Conservation (phyloP, 2,113 vertebrate species). For the Cyprinodon variegatus region DNA sequence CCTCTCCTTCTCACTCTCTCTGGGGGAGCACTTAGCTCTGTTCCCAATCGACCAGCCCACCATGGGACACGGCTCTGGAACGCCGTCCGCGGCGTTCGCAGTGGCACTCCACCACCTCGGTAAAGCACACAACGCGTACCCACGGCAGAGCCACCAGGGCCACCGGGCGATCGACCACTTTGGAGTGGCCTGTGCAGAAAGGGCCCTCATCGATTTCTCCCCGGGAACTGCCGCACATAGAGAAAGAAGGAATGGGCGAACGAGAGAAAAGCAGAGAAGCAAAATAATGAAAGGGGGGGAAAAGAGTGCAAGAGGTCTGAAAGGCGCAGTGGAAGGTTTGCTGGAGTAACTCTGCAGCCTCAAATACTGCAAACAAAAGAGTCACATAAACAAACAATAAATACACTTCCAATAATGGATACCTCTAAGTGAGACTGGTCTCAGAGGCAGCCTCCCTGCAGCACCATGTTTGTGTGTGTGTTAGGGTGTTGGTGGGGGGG, state of each 20-base stretch:
- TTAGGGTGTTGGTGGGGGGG: background rate
- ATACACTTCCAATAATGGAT: constrained; percentile 73
- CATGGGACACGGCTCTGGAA: constrained; percentile 67
- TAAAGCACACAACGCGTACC: constrained; percentile 67
- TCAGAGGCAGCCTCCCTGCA: constrained; percentile 65
- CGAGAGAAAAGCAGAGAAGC: constrained; percentile 36
- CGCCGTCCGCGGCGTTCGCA: constrained; percentile 65
- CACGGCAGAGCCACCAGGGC: constrained; percentile 66
- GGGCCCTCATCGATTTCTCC: constrained; percentile 80
- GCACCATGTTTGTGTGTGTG: constrained; percentile 32
- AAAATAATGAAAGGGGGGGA: background rate
- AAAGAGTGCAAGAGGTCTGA: constrained; percentile 63
- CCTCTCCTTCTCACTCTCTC: constrained; percentile 65
- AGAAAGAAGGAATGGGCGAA: constrained; percentile 53
- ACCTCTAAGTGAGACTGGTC: constrained; percentile 68
- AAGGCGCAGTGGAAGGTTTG: constrained; percentile 64
- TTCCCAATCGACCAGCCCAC: constrained; percentile 78
- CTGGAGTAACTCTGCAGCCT: constrained; percentile 68
- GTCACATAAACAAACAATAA: constrained; percentile 78
- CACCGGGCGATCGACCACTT: constrained; percentile 79
- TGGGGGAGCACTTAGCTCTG: constrained; percentile 82
- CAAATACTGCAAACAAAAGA: constrained; percentile 76
- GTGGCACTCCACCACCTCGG: constrained; percentile 74
- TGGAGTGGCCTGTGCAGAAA: constrained; percentile 82
- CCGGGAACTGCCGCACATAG: constrained; percentile 61